Percentiles rank a stretch among this genome's conserved stretches.
Evolutionary conservation across 2,113 vertebrate species (phyloP).

Genomic region (Pseudonaja textilis): DNA sequence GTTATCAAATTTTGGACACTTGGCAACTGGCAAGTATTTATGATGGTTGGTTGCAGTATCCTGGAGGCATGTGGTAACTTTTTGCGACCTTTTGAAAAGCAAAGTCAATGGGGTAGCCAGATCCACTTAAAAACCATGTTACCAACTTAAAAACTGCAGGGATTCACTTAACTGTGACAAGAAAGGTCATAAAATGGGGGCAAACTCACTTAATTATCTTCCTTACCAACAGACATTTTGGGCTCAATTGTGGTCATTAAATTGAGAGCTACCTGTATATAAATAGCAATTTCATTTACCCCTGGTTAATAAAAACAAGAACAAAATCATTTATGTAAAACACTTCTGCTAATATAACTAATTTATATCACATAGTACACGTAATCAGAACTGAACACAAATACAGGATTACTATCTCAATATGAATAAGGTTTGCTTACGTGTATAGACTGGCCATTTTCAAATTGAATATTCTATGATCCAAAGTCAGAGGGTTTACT

Average conservation of each 20-base stretch:
- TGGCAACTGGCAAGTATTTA: neutral
- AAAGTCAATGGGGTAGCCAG: neutral
- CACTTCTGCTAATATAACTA: neutral
- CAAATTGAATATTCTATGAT: neutral
- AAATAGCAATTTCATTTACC: neutral
- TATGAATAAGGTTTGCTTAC: neutral
- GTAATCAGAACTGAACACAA: neutral
- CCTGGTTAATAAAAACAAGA: neutral
- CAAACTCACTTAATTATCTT: neutral
- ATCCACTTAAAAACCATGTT: neutral
- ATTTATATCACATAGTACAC: neutral
- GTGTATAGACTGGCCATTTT: neutral
- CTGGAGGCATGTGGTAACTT: neutral
- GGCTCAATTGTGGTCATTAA: neutral
- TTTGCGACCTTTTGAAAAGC: neutral
- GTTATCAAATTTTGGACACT: neutral
- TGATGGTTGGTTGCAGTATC: neutral
- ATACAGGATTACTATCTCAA: neutral
- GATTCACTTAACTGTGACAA: neutral
- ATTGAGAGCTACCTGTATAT: neutral
- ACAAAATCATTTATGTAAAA: neutral
- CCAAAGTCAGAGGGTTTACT: neutral
- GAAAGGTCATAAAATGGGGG: neutral
- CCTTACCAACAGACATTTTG: neutral
- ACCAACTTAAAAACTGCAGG: neutral